Evolutionary conservation across 1,140 invertebrate genomes (phyloP).

Genomic region (Tribolium madens): DNA sequence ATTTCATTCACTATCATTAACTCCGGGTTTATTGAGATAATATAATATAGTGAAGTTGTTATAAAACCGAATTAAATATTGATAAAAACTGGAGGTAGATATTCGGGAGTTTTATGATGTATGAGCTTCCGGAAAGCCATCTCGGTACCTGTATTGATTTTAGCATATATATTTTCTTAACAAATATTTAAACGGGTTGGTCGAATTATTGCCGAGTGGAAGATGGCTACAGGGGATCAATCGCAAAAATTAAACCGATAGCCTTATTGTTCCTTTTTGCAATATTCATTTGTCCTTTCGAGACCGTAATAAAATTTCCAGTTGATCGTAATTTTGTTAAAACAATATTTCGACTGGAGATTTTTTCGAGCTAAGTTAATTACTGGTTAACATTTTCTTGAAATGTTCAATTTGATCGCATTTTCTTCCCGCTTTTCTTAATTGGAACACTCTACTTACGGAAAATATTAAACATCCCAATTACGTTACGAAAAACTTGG

Average conservation of each 20-base stretch:
- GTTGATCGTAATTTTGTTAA: neutral
- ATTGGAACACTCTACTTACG: conserved; percentile 2
- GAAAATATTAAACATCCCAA: conserved; percentile 16
- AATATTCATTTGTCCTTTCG: neutral
- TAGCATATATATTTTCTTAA: conserved; percentile 9
- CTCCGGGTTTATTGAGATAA: conserved; percentile 21
- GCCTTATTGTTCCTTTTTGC: neutral
- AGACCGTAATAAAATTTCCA: neutral
- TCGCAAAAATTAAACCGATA: conserved; percentile 4
- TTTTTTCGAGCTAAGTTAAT: neutral
- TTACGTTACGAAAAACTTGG: conserved; percentile 4
- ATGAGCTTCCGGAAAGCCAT: neutral
- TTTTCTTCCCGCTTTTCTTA: neutral
- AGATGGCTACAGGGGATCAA: neutral
- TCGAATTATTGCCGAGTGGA: neutral
- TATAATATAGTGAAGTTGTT: neutral
- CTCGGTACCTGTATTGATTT: neutral
- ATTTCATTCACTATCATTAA: conserved; percentile 10
- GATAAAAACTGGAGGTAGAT: neutral
- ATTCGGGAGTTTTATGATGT: neutral
- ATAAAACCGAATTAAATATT: neutral
- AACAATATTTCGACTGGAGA: neutral
- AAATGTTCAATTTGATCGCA: neutral
- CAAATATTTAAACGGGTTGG: conserved; percentile 25
- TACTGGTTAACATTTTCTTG: neutral